Percentiles rank a stretch among this genome's conserved stretches.
Evolutionary conservation across 2,888 invertebrate species (phyloP).

Genomic region (Scrobipalpa atriplicella): DNA sequence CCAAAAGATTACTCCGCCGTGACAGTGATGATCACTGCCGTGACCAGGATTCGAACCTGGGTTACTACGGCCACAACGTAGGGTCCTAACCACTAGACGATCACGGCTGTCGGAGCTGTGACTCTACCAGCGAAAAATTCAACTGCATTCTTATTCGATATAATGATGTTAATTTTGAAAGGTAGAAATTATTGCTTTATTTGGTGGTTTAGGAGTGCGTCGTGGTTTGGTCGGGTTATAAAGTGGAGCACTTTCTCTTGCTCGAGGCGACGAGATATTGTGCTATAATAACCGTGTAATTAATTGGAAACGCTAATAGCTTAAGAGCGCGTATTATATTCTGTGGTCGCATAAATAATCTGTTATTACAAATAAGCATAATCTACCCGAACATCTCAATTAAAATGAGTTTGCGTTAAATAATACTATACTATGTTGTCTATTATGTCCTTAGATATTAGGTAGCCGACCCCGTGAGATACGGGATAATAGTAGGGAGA

Average conservation of each 20-base stretch:
- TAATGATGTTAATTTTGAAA: constrained; percentile 16
- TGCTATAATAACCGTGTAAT: constrained; percentile 24
- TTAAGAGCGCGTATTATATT: constrained; percentile 6
- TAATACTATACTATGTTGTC: too few relatives aligned
- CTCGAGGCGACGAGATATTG: constrained; percentile 30
- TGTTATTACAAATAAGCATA: background rate
- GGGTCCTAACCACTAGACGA: constrained; percentile 90
- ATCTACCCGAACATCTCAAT: background rate
- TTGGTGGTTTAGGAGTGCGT: background rate
- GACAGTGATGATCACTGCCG: constrained; percentile 60
- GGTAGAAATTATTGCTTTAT: background rate
- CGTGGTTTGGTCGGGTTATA: constrained; percentile 24
- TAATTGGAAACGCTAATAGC: constrained; percentile 12
- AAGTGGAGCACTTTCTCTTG: constrained; percentile 37
- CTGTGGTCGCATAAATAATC: constrained; percentile 3
- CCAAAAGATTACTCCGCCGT: constrained; percentile 36
- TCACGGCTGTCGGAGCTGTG: constrained; percentile 48
- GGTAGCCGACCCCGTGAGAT: too few relatives aligned
- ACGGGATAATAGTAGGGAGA: too few relatives aligned
- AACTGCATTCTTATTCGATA: background rate
- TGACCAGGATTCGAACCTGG: constrained; percentile 87
- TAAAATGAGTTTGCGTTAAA: too few relatives aligned
- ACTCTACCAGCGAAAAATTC: constrained; percentile 16
- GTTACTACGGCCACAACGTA: constrained; percentile 91
- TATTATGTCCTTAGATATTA: too few relatives aligned